These are phyloP conservation scores for Dendroctonus valens DNA, from an alignment of 1,140 invertebrate species.

Conservation along the genomic window DNA sequence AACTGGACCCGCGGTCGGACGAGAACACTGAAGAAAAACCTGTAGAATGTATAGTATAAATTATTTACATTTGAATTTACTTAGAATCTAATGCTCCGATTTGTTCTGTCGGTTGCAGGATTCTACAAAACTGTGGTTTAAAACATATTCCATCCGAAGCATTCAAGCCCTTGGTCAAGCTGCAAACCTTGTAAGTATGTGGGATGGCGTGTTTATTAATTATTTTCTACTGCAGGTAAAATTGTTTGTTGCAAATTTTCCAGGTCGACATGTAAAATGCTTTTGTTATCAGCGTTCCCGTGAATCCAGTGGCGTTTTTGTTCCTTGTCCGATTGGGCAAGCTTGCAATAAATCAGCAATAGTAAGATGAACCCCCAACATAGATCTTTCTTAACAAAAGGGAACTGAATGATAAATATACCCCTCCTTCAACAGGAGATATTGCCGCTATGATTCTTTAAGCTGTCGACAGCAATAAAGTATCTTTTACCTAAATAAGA, in stretches of 20 bases:
- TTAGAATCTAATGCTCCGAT: background rate
- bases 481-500: conserved; percentile 16
- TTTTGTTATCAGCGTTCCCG: no score
- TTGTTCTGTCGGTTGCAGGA: conserved; percentile 40
- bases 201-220: no score
- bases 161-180: conserved; percentile 52
- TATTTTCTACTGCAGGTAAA: no score
- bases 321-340: conserved; percentile 1
- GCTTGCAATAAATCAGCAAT: conserved; percentile 25
- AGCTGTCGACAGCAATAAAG: conserved; percentile 1
- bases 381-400: conserved; percentile 31
- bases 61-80: background rate
- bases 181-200: conserved; percentile 58
- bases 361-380: conserved; percentile 25
- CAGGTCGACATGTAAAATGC: no score
- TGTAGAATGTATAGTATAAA: no score
- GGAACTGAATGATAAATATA: conserved; percentile 17
- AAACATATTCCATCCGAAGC: conserved; percentile 53
- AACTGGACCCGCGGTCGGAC: no score
- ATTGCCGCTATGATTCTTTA: conserved; percentile 15
- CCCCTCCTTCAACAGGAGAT: conserved; percentile 3
- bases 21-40: no score
- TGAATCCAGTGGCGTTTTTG: no score
- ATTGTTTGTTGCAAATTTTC: no score
- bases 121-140: conserved; percentile 57